Percentiles rank a stretch among this genome's conserved stretches.
These are phyloP conservation scores for Vimba vimba DNA, from an alignment of 2,113 vertebrate species.

Conservation along the genomic window DNA sequence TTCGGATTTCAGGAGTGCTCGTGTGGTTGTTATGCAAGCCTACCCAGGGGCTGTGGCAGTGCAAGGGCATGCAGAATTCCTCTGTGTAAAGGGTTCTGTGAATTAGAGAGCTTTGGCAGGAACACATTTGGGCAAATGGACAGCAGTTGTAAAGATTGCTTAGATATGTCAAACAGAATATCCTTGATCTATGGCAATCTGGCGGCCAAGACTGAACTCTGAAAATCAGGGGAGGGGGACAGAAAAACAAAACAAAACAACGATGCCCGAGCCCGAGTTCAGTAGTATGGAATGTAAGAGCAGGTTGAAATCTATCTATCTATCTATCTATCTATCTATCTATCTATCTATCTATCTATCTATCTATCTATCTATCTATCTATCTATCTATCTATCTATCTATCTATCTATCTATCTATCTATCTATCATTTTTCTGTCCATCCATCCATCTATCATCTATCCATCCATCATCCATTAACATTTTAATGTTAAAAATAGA, in stretches of 20 bases:
- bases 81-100: constrained; percentile 71
- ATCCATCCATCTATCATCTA: too few species aligned
- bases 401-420: too few species aligned
- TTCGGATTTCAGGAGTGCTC: constrained; percentile 42
- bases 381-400: not conserved
- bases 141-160: constrained; percentile 76
- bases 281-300: too few species aligned
- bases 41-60: constrained; percentile 63
- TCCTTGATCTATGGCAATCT: constrained; percentile 75
- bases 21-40: constrained; percentile 63
- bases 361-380: not conserved
- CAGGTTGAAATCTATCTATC: not conserved
- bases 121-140: constrained; percentile 74
- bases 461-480: too few species aligned
- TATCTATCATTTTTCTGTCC: too few species aligned
- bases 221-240: constrained; percentile 47
- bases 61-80: constrained; percentile 72
- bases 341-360: not conserved
- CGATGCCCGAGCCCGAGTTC: constrained; percentile 7
- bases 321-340: not conserved
- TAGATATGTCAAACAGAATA: constrained; percentile 78
- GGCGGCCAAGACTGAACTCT: constrained; percentile 61
- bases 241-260: constrained; percentile 35
- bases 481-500: too few species aligned
- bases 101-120: constrained; percentile 73